Percentiles rank a stretch among this genome's conserved stretches.
These are phyloP conservation scores for Sialis lutaria DNA, from an alignment of 2,888 invertebrate genomes.

Conservation along the genomic window DNA sequence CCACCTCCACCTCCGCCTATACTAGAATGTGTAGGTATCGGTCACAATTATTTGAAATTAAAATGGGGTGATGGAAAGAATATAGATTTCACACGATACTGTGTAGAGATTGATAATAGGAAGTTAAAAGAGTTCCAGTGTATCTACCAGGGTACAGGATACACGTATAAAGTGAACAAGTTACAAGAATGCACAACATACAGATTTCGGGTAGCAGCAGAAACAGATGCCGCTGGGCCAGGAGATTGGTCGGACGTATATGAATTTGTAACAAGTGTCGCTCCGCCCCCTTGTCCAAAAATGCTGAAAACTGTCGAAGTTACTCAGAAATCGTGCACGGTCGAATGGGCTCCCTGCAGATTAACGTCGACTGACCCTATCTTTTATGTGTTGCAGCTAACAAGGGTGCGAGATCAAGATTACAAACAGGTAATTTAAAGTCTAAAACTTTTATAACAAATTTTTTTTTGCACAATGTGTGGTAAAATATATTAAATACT, in stretches of 20 bases:
- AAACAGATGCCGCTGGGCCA: conserved; percentile 65
- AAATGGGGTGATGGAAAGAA: conserved; percentile 69
- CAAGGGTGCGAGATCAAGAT: conserved; percentile 38
- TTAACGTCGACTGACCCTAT: conserved; percentile 43
- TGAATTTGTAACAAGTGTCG: conserved; percentile 53
- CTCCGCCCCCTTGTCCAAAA: conserved; percentile 68
- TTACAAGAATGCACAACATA: conserved; percentile 67
- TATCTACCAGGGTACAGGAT: conserved; percentile 62
- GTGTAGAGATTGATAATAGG: conserved; percentile 64
- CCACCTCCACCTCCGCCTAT: conserved; percentile 68
- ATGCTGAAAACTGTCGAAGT: conserved; percentile 43
- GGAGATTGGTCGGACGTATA: conserved; percentile 59
- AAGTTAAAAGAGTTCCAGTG: conserved; percentile 47
- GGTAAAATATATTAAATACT: not conserved
- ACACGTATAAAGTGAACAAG: conserved; percentile 67
- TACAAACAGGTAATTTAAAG: conserved; percentile 36
- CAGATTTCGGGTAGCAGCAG: conserved; percentile 70
- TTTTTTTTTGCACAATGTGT: not conserved
- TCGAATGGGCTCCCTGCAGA: conserved; percentile 48
- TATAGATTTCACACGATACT: conserved; percentile 57
- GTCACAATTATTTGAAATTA: conserved; percentile 67
- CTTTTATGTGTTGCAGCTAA: conserved; percentile 57
- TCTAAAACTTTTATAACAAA: not conserved
- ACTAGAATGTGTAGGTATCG: conserved; percentile 50
- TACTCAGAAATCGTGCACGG: conserved; percentile 32